Base-by-base conservation (phyloP, 1,140 invertebrate species). In the Zophobas atratus region DNA sequence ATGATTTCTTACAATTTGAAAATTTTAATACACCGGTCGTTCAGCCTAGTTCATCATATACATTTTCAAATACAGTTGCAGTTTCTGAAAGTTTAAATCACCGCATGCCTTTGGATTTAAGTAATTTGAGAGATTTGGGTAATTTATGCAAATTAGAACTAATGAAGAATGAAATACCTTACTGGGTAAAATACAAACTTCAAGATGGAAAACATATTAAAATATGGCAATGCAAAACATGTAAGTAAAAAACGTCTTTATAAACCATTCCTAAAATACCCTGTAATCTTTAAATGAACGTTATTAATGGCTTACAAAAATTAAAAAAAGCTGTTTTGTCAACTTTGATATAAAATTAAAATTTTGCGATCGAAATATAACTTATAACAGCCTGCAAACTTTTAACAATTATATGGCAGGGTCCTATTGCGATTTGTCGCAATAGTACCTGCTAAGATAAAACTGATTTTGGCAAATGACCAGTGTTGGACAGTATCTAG, bases 141-240 rank as follows among this genome's bases (percentile, higher is more conserved):
- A 55, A 33, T 56, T 55, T 73, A 33, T 73, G 49, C 33, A 73
- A 55, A 72, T 35, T 72, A 6, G 36, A 73, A 41, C 6, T 53
- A 5, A 49, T 33, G 6, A 76, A 70, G 55, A 49, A 70, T 33
- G 60, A 76, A 39, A 41, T 51, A 57, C 80, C 89, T 39, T 90
- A 90, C 81, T 90, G 89, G 67, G 88, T 91, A 0, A 91, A 90
- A 77, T 90, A 89, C 79, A 84, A 90, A 63, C 88, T 90, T 70
- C 85, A 88, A 32, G 88, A 91, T 56, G 90, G 90, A 4, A 91
- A 91, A 78, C 89, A 88, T 8, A 83, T 89, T n/a, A 92, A 91
- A 85, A 88, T 91, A 41, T 92, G 90, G 90, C 89, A 91, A 83
- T 92, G 91, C 83, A 90, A 90, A 76, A 90, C 91, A 79, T 92